Evolutionary conservation across 2,888 invertebrate genomes (phyloP).

Genomic region (Andrena flavipes): DNA sequence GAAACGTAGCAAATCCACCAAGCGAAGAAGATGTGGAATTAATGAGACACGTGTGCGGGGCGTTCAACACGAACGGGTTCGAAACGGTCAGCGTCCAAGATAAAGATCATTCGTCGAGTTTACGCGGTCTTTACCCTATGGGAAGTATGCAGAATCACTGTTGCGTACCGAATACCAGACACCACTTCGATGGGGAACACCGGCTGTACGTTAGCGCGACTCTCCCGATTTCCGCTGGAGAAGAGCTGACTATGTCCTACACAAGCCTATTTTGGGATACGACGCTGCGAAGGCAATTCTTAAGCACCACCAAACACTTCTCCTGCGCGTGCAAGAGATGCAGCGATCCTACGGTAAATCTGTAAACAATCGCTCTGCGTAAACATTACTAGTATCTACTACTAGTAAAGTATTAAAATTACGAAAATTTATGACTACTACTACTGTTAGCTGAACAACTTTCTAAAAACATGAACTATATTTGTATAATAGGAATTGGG

Average conservation of each 20-base stretch:
- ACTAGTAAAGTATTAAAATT: too few relatives aligned
- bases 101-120: constrained; percentile 83
- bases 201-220: constrained; percentile 88
- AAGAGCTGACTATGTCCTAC: constrained; percentile 89
- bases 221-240: constrained; percentile 86
- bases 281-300: constrained; percentile 87
- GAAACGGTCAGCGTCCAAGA: constrained; percentile 86
- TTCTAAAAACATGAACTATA: not conserved
- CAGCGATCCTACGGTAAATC: constrained; percentile 86
- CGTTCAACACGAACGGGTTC: constrained; percentile 90
- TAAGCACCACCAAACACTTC: constrained; percentile 89
- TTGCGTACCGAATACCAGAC: constrained; percentile 89
- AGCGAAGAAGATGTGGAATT: constrained; percentile 86
- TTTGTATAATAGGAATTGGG: constrained; percentile 86
- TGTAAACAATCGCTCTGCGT: not conserved
- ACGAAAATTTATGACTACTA: not conserved
- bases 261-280: constrained; percentile 90
- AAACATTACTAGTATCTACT: not conserved
- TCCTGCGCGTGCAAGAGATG: constrained; percentile 89
- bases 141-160: constrained; percentile 89
- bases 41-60: constrained; percentile 87
- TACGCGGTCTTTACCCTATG: constrained; percentile 89
- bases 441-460: not conserved
- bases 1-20: constrained; percentile 85
- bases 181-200: constrained; percentile 87